Base-by-base conservation (phyloP, 2,888 invertebrate species). In the Chouioia cunea region DNA sequence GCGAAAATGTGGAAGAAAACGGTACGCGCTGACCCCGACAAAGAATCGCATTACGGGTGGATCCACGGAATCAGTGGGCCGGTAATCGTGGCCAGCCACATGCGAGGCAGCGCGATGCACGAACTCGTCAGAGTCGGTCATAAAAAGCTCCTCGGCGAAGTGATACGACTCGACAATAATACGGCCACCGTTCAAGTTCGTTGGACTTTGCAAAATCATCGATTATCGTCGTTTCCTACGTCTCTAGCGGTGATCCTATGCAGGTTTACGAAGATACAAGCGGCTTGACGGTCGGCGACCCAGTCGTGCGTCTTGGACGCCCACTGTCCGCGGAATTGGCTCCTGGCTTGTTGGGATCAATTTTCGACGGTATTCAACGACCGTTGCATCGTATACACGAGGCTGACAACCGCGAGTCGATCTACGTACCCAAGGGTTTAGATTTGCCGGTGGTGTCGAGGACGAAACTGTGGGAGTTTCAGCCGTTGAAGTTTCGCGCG, bases 31-130 rank as follows among this genome's bases (percentile, higher is more conserved):
- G 12, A 64, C 18, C 14, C 3, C 15, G 53, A 54, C 57, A 47
- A 89, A 79, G 97, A 99, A 87, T 91, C 92, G 50, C 89, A 87
- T 81, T 96, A 93, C 86, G 98, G 97, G 74, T 97, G 93, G 86
- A 97, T 99, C 46, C 94, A 91, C 83, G 97, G 96, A 62, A 97
- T 99, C 8, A 97, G 97, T 68, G 98, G 98, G 76, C 97, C 97
- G 86, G 98, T 99, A 87, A 97, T 99, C 58, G 97, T 96, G 73
- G 99, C 98, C 74, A 95, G 97, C 86, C 93, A 93, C 84, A 99
- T 99, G 99, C 91, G 96, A 74, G 99, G 99, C 70, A 93, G 97
- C 43, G 97, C 98, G 89, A 99, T 99, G 97, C 97, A 97, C 93
- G 98, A 99, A 88, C 87, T 99, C 89, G 99, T 99, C 76, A 92